A percentile compares a stretch with the other conserved stretches of the same genome.
phyloP scores from a whole-genome alignment of 2,113 vertebrate genomes.

The Rattus norvegicus region GRCr8 NC_086023.1:129970501-129971000 shows the following conservation, averaged over 20 bases:
- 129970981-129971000: neutral
- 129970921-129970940: neutral
- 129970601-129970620: no score
- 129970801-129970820: neutral
- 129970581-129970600: no score
- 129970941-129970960: neutral
- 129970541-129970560: neutral
- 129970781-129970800: neutral
- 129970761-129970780: neutral
- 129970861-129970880: neutral
- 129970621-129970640: neutral
- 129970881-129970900: neutral
- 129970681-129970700: neutral
- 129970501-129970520: neutral
- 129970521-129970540: neutral
- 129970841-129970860: neutral
- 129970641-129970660: neutral
- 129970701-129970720: neutral
- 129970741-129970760: neutral
- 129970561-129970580: neutral
- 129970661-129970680: neutral
- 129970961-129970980: neutral
- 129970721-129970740: neutral
- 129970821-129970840: neutral
- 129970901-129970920: neutral